Evolutionary conservation across 2,888 invertebrate species (phyloP).

Genomic region (Mesochorus sp.): DNA sequence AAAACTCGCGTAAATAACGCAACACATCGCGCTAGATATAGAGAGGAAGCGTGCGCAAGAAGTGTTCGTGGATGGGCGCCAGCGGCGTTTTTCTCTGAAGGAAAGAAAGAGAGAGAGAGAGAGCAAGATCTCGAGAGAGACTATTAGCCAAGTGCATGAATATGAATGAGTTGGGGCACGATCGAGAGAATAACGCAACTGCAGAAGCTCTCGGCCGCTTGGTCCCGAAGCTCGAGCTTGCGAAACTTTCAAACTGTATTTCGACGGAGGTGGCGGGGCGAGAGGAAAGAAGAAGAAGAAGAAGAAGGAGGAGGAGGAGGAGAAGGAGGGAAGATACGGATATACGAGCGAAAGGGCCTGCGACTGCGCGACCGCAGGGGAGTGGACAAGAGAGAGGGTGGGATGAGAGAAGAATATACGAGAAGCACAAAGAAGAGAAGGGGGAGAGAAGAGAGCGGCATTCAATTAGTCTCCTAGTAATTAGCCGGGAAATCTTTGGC

Average conservation of each 20-base stretch:
- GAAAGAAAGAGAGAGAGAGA: not conserved
- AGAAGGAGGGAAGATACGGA: conserved; percentile 18
- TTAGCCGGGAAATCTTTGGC: conserved; percentile 82
- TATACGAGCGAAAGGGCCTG: conserved; percentile 44
- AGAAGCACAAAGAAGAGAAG: conserved; percentile 25
- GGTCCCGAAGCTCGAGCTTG: conserved; percentile 38
- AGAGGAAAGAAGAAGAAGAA: conserved; percentile 28
- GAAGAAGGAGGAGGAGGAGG: conserved; percentile 39
- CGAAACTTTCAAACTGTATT: conserved; percentile 54
- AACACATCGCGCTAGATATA: too few species aligned
- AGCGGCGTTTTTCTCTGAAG: conserved; percentile 61
- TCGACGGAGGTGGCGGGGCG: not conserved
- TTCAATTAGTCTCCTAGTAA: conserved; percentile 82
- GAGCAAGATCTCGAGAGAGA: conserved; percentile 60
- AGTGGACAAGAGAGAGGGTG: conserved; percentile 18
- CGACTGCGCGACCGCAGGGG: conserved; percentile 23
- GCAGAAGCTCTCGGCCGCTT: conserved; percentile 40
- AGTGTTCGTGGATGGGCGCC: conserved; percentile 74
- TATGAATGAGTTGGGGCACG: conserved; percentile 79
- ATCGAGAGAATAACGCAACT: conserved; percentile 52
- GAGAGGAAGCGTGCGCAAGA: conserved; percentile 75
- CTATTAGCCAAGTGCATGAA: conserved; percentile 80
- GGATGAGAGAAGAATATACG: conserved; percentile 6
- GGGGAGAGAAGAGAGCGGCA: conserved; percentile 74
- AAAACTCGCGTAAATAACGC: conserved; percentile 36